phyloP scores from a whole-genome alignment of 1,140 invertebrate genomes.

The Rhopalosiphum padi region DNA sequence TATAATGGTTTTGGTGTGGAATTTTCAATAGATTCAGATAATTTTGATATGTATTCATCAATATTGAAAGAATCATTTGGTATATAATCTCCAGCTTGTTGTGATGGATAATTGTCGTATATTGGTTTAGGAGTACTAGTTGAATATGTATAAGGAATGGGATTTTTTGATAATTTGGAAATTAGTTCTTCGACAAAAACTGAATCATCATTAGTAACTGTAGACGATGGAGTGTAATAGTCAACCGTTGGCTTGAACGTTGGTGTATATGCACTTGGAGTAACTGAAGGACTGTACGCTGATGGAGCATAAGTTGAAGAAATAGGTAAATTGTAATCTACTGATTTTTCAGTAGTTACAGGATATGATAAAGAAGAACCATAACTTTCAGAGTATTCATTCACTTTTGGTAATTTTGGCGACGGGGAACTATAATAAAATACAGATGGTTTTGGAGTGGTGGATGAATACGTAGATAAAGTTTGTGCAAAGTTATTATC shows the following conservation, averaged over 20 bases:
- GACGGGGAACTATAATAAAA: neutral
- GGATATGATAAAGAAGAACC: conserved; percentile 2
- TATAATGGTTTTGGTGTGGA: neutral
- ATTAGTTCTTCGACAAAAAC: conserved; percentile 16
- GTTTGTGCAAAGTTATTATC: neutral
- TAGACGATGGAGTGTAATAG: conserved; percentile 31
- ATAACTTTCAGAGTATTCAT: neutral
- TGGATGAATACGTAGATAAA: neutral
- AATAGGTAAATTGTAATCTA: neutral
- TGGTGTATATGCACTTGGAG: neutral
- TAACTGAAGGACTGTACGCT: neutral
- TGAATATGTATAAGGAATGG: neutral
- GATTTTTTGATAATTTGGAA: neutral
- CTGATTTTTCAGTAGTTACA: neutral
- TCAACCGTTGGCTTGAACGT: conserved; percentile 30
- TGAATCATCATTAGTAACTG: neutral
- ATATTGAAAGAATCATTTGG: conserved; percentile 32
- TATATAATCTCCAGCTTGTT: neutral
- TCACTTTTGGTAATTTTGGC: neutral
- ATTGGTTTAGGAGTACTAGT: neutral
- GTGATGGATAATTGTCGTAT: neutral
- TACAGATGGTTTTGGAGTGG: neutral
- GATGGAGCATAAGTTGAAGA: conserved; percentile 13
- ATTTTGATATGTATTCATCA: conserved; percentile 26
- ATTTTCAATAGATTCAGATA: neutral